phyloP scores from a whole-genome alignment of 2,888 invertebrate genomes.

The Campaea margaritaria region DNA sequence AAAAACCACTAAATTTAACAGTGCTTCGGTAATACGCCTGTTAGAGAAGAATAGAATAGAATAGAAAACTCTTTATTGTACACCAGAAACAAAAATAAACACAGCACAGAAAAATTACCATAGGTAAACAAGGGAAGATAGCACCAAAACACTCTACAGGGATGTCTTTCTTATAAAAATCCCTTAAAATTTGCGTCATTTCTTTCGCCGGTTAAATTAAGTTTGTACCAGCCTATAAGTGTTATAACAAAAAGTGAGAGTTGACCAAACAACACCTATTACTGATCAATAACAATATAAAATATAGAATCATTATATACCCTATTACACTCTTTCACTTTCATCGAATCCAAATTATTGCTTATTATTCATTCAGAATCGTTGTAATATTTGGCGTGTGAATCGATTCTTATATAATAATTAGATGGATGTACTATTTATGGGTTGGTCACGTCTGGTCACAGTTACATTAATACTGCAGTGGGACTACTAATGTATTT shows the following conservation, averaged over 20 bases:
- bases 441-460: conserved; percentile 15
- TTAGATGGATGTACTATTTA: conserved; percentile 21
- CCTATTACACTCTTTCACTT: conserved; percentile 11
- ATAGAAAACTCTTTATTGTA: no score
- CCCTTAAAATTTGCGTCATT: no score
- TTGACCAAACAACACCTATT: background rate
- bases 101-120: no score
- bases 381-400: conserved; percentile 4
- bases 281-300: background rate
- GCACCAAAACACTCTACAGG: no score
- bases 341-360: conserved; percentile 20
- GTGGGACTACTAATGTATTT: conserved; percentile 11
- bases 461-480: conserved; percentile 12
- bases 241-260: conserved; percentile 20
- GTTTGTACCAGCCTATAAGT: background rate
- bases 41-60: no score
- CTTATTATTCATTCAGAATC: conserved; percentile 23
- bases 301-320: conserved; percentile 5
- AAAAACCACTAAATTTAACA: no score
- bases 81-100: no score
- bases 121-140: no score
- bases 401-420: conserved; percentile 21
- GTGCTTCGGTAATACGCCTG: no score
- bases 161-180: no score
- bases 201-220: no score